Evolutionary conservation across 2,113 vertebrate genomes (phyloP).

Genomic region (Hippolais icterina): DNA sequence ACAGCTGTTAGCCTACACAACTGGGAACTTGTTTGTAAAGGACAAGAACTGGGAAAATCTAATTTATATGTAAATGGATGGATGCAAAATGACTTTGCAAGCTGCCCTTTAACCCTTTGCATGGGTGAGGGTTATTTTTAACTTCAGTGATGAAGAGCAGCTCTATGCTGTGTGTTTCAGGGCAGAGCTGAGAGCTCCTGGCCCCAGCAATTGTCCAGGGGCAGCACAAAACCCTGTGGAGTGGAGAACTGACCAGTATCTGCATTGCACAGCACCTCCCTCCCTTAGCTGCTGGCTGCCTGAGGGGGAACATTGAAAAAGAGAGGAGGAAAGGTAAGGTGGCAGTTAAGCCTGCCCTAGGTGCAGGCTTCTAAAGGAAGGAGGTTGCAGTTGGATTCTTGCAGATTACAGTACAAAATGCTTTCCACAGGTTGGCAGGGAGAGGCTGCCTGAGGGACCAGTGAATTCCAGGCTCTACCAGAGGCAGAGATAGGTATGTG

Average conservation of each 20-base stretch:
- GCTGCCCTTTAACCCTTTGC: constrained; percentile 21
- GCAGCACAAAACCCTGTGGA: not conserved
- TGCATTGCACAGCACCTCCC: not conserved
- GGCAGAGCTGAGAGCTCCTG: not conserved
- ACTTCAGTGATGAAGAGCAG: not conserved
- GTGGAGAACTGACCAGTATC: not conserved
- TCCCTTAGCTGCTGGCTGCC: not conserved
- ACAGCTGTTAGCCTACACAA: not conserved
- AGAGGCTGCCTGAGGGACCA: not conserved
- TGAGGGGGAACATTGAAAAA: not conserved
- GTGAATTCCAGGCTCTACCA: not conserved
- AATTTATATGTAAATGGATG: constrained; percentile 45
- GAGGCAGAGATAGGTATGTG: not conserved
- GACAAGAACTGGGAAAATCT: not conserved
- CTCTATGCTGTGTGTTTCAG: not conserved
- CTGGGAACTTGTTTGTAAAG: constrained; percentile 32
- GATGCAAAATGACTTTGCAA: not conserved
- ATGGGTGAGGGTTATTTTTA: constrained; percentile 38
- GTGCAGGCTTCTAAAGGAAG: not conserved
- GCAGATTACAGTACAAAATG: not conserved
- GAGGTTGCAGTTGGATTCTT: not conserved
- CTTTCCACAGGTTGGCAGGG: not conserved
- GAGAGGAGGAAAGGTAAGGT: not conserved
- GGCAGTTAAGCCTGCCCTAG: not conserved
- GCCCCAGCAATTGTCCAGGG: not conserved